phyloP scores from a whole-genome alignment of 2,888 invertebrate species.

The Drosophila buzzatii region DNA sequence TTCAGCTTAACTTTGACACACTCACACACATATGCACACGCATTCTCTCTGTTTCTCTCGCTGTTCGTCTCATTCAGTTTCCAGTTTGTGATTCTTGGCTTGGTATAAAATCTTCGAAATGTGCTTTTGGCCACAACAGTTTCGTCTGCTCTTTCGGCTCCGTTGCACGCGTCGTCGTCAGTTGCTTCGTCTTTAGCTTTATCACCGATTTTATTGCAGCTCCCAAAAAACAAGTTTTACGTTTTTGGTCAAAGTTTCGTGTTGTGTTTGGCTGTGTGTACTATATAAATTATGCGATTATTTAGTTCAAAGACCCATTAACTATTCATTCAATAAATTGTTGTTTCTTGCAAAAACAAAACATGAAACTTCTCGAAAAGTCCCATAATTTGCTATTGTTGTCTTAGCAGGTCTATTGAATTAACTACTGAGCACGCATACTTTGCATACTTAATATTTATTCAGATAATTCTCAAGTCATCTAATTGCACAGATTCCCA shows the following conservation, averaged over 20 bases:
- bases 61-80: slow-evolving; percentile 20
- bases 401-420: not conserved
- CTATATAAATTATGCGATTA: slow-evolving; percentile 60
- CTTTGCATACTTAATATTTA: not conserved
- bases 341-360: slow-evolving; percentile 21
- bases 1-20: slow-evolving; percentile 39
- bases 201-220: slow-evolving; percentile 7
- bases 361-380: slow-evolving; percentile 28
- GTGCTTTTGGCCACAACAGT: slow-evolving; percentile 73
- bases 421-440: not conserved
- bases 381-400: slow-evolving; percentile 5
- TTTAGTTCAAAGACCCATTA: slow-evolving; percentile 43
- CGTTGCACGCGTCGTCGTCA: slow-evolving; percentile 62
- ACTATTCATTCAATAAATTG: slow-evolving; percentile 51
- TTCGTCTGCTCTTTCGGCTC: slow-evolving; percentile 68
- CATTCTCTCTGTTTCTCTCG: slow-evolving; percentile 10
- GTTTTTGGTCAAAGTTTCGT: slow-evolving; percentile 40
- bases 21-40: not conserved
- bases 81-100: slow-evolving; percentile 75
- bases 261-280: slow-evolving; percentile 56
- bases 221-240: slow-evolving; percentile 64
- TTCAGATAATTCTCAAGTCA: slow-evolving; percentile 3
- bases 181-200: slow-evolving; percentile 19
- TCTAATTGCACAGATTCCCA: slow-evolving; percentile 11
- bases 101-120: slow-evolving; percentile 69